Evolutionary conservation across 2,888 invertebrate genomes (phyloP).

Genomic region (Drosophila pegasa): DNA sequence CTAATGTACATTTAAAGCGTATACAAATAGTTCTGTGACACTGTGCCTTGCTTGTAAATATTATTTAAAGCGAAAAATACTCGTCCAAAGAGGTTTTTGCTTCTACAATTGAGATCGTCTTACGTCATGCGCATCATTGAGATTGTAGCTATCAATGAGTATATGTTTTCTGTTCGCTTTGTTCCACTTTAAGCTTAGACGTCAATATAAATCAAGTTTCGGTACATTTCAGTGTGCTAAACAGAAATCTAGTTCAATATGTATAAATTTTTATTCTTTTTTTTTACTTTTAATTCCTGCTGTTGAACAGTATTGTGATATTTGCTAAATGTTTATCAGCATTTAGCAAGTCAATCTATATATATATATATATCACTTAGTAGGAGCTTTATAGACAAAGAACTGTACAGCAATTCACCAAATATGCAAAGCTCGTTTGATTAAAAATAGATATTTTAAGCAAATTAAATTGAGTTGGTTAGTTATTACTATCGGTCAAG

Average conservation of each 20-base stretch:
- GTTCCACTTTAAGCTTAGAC: background rate
- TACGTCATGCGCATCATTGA: conserved; percentile 52
- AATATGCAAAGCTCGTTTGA: background rate
- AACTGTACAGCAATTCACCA: background rate
- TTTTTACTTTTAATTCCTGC: background rate
- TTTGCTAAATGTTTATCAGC: background rate
- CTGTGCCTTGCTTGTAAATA: conserved; percentile 24
- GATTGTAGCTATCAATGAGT: conserved; percentile 29
- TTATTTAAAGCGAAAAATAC: background rate
- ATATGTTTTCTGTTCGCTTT: conserved; percentile 26
- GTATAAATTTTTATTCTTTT: background rate
- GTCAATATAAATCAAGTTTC: background rate
- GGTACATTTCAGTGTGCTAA: no score
- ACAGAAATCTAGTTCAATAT: background rate
- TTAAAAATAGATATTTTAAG: background rate
- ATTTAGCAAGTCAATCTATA: background rate
- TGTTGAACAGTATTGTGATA: no score
- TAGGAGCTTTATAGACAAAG: background rate
- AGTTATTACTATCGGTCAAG: background rate
- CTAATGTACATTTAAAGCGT: background rate
- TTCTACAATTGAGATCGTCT: conserved; percentile 25
- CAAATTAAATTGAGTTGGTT: background rate
- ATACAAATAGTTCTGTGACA: conserved; percentile 21
- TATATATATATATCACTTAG: background rate
- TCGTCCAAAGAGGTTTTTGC: conserved; percentile 20